Evolutionary conservation across 2,888 invertebrate genomes (phyloP).

Genomic region (Leptinotarsa rubiginosa): DNA sequence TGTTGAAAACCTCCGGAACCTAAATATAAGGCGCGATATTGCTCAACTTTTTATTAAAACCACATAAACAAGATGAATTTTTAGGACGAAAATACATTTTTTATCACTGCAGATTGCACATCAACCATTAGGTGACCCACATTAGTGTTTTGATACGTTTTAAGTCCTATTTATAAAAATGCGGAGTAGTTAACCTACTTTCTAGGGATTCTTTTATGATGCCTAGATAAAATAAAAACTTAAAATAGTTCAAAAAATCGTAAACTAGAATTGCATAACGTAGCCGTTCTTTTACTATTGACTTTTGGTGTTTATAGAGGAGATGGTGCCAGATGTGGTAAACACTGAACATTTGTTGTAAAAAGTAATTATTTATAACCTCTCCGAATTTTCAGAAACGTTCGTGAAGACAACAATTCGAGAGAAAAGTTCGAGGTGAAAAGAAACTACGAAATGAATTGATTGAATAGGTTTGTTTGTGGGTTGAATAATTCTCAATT

Average conservation of each 20-base stretch:
- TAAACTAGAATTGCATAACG: constrained; percentile 44
- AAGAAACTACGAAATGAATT: background rate
- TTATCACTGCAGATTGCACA: constrained; percentile 45
- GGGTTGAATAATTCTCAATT: too few species aligned
- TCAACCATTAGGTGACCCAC: constrained; percentile 39
- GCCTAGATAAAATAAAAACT: constrained; percentile 42
- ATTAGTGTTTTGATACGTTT: constrained; percentile 43
- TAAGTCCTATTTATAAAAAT: constrained; percentile 48
- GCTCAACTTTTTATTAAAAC: constrained; percentile 7
- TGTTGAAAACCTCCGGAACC: background rate
- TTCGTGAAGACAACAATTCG: constrained; percentile 2
- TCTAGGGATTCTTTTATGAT: constrained; percentile 45
- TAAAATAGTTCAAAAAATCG: constrained; percentile 46
- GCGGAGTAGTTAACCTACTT: constrained; percentile 46
- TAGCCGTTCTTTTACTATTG: constrained; percentile 30
- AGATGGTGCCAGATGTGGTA: constrained; percentile 29
- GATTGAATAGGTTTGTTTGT: too few species aligned
- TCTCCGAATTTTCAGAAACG: background rate
- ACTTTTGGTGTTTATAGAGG: constrained; percentile 29
- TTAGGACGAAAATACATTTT: constrained; percentile 41
- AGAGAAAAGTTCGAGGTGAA: background rate
- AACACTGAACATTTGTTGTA: constrained; percentile 22
- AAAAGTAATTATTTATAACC: constrained; percentile 17
- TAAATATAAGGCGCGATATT: constrained; percentile 10
- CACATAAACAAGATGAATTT: constrained; percentile 11